Evolutionary conservation across 2,888 invertebrate species (phyloP).

Genomic region (Flexamia atlantica): DNA sequence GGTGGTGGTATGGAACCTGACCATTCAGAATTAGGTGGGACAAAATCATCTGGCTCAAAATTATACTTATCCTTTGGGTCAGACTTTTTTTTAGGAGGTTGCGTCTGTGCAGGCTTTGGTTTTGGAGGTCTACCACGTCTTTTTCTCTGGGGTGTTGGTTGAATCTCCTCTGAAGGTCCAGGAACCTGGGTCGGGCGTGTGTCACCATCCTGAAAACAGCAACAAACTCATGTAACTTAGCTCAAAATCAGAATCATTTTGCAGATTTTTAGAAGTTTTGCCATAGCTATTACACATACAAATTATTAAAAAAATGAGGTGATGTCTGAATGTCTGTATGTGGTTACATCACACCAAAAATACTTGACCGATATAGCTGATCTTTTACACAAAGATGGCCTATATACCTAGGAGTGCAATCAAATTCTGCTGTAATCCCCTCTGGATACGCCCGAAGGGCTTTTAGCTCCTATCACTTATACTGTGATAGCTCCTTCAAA

Average conservation of each 20-base stretch:
- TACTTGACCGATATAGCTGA: too few relatives aligned
- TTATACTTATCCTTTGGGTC: neutral
- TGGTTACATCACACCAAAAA: too few relatives aligned
- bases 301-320: too few relatives aligned
- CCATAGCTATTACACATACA: too few relatives aligned
- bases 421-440: too few relatives aligned
- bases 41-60: slow-evolving; percentile 13
- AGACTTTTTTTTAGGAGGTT: neutral
- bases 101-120: neutral
- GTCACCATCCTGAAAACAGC: slow-evolving; percentile 13
- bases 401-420: too few relatives aligned
- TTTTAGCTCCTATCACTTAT: too few relatives aligned
- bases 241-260: neutral
- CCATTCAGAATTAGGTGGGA: slow-evolving; percentile 32
- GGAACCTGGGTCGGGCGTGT: neutral
- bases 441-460: too few relatives aligned
- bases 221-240: neutral
- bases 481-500: too few relatives aligned
- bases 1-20: slow-evolving; percentile 58
- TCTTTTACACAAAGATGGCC: too few relatives aligned
- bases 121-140: neutral
- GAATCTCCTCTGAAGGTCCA: neutral
- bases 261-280: neutral
- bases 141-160: slow-evolving; percentile 1
- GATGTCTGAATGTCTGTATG: too few relatives aligned